phyloP scores from a whole-genome alignment of 2,797 vertebrate genomes.

The Dendrocincla tyrannina region DNA sequence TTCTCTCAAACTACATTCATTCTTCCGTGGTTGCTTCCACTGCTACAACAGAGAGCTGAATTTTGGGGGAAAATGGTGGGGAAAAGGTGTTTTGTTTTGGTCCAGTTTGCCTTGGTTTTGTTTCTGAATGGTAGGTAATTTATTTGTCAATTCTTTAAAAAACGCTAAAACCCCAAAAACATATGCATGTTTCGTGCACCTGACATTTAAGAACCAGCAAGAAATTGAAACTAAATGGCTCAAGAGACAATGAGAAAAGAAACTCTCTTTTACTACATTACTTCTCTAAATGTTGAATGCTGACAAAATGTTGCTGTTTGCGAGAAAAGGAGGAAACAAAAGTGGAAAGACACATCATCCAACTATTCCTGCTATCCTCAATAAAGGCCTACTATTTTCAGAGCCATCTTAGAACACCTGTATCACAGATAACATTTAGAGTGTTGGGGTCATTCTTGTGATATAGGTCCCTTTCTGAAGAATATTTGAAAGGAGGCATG shows the following conservation, averaged over 20 bases:
- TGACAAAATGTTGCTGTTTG: background rate
- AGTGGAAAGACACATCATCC: background rate
- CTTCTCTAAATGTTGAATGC: background rate
- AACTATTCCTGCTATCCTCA: background rate
- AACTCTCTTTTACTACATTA: background rate
- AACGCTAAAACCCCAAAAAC: fast-evolving
- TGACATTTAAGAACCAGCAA: background rate
- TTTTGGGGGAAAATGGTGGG: background rate
- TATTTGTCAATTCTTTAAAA: background rate
- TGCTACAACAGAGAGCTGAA: background rate
- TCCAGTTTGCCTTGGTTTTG: background rate
- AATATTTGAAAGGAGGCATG: background rate
- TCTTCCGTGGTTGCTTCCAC: background rate
- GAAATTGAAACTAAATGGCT: background rate
- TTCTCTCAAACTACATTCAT: background rate
- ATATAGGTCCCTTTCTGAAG: background rate
- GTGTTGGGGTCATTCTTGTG: background rate
- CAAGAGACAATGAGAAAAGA: background rate
- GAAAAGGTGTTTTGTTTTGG: background rate
- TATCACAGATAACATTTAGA: background rate
- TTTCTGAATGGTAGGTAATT: background rate
- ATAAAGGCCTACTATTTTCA: background rate
- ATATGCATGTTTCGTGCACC: background rate
- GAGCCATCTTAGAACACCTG: background rate
- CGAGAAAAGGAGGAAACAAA: background rate